These are phyloP conservation scores for Tinamus major DNA, from an alignment of 2,797 vertebrate genomes.

Conservation along the genomic window DNA sequence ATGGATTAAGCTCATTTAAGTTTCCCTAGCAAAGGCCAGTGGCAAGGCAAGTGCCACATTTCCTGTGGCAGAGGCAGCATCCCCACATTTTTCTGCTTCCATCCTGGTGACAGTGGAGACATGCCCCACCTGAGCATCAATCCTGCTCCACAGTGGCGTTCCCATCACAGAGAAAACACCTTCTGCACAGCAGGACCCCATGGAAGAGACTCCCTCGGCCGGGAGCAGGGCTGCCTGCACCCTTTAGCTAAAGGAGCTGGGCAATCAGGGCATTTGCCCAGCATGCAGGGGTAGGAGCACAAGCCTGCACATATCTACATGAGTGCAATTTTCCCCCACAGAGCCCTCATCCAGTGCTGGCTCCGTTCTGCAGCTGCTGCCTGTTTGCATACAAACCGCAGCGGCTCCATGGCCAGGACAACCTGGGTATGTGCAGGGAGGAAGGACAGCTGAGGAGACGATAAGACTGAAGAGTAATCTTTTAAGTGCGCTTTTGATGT, in stretches of 20 bases:
- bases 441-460: neutral
- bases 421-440: neutral
- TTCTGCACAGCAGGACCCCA: too few species aligned
- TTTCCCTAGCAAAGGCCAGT: neutral
- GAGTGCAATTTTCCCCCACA: neutral
- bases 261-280: neutral
- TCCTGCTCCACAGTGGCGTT: neutral
- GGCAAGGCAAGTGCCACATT: neutral
- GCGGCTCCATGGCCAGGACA: neutral
- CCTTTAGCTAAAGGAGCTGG: neutral
- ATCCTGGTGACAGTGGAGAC: neutral
- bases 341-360: neutral
- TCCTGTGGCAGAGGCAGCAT: neutral
- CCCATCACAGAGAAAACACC: too few species aligned
- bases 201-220: too few species aligned
- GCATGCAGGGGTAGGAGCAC: neutral
- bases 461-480: neutral
- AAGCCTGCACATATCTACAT: rapidly evolving
- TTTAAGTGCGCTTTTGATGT: neutral
- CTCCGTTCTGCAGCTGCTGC: neutral
- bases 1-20: neutral
- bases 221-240: neutral
- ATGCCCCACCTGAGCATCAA: neutral
- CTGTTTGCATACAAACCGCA: neutral
- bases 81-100: neutral